Conservation (phyloP, 2,888 invertebrate species). For the Quadriops clusia region DNA sequence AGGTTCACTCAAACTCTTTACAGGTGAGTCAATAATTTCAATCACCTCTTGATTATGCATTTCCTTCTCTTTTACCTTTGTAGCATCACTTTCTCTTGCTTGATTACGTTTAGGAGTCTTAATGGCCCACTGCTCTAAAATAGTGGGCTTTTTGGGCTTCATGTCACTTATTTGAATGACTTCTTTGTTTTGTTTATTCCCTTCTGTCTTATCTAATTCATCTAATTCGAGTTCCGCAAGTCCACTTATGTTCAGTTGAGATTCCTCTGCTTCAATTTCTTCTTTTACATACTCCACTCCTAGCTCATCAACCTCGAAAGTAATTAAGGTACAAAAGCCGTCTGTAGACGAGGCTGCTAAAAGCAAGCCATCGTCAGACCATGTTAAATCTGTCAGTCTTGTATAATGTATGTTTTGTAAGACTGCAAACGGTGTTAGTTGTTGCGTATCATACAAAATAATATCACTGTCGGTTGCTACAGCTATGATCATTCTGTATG, state of each 20-base stretch:
- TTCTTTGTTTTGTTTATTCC: constrained; percentile 15
- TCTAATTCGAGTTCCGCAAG: constrained; percentile 23
- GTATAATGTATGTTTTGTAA: constrained; percentile 82
- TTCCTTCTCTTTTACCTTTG: constrained; percentile 3
- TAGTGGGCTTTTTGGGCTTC: constrained; percentile 26
- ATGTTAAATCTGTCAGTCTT: constrained; percentile 75
- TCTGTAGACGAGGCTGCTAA: constrained; percentile 77
- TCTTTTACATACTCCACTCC: constrained; percentile 46
- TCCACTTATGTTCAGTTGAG: constrained; percentile 22
- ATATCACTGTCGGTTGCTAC: constrained; percentile 82
- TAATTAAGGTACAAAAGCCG: constrained; percentile 76
- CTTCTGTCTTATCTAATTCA: constrained; percentile 19
- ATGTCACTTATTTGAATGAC: constrained; percentile 14
- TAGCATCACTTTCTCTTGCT: constrained; percentile 2
- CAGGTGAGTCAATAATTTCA: constrained; percentile 11
- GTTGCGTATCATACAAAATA: constrained; percentile 80
- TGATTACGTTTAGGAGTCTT: constrained; percentile 13
- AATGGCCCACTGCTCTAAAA: constrained; percentile 30
- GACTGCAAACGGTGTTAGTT: constrained; percentile 63
- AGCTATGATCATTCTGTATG: constrained; percentile 79
- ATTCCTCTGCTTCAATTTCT: constrained; percentile 30
- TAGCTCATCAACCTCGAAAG: constrained; percentile 63
- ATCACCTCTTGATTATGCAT: constrained; percentile 9
- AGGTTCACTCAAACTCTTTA: no score
- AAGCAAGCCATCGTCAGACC: constrained; percentile 70